A percentile compares a stretch with the other conserved stretches of the same genome.
Evolutionary conservation across 2,113 vertebrate genomes (phyloP).

Genomic region (Odontophorus gujanensis): DNA sequence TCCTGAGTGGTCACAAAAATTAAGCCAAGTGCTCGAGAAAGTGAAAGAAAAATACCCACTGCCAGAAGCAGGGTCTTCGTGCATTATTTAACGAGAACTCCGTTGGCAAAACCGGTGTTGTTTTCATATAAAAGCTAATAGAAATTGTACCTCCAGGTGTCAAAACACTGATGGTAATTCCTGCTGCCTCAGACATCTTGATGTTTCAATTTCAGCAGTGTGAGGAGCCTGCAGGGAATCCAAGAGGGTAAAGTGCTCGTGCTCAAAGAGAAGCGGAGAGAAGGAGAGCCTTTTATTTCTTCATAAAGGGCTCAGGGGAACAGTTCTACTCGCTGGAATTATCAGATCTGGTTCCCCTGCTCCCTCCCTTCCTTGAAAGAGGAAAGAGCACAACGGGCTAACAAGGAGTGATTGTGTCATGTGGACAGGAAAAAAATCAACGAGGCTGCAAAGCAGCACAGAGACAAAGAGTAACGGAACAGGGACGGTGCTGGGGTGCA

Average conservation of each 20-base stretch:
- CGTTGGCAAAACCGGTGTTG: constrained; percentile 66
- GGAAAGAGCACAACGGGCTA: constrained; percentile 49
- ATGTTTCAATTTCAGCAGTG: constrained; percentile 78
- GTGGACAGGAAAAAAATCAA: background rate
- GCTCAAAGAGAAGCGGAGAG: constrained; percentile 69
- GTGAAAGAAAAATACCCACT: constrained; percentile 39
- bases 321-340: constrained; percentile 62
- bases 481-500: background rate
- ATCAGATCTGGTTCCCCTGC: constrained; percentile 65
- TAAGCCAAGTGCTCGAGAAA: constrained; percentile 30
- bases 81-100: constrained; percentile 72
- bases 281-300: constrained; percentile 73
- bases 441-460: background rate
- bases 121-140: constrained; percentile 78
- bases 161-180: constrained; percentile 74
- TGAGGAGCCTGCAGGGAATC: constrained; percentile 75
- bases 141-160: constrained; percentile 75
- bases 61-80: constrained; percentile 58
- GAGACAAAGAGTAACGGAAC: constrained; percentile 3
- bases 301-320: constrained; percentile 70
- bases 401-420: constrained; percentile 18
- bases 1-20: constrained; percentile 8
- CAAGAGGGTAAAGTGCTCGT: constrained; percentile 72
- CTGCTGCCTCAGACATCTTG: constrained; percentile 74
- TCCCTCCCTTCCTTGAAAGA: constrained; percentile 53